Conservation (phyloP, 2,888 invertebrate species). For the Syrphus vitripennis region DNA sequence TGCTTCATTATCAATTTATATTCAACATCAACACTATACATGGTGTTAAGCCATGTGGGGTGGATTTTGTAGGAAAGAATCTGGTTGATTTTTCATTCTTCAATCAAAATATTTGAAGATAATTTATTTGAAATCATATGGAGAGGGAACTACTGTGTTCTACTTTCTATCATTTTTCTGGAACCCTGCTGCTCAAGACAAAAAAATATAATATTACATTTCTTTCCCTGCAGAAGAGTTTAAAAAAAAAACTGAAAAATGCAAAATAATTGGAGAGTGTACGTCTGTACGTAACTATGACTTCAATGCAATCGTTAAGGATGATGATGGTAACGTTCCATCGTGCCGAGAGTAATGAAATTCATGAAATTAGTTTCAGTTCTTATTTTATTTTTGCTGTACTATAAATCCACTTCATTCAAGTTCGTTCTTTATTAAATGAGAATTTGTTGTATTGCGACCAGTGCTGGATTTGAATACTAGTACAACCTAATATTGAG, state of each 20-base stretch:
- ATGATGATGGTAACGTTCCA: neutral
- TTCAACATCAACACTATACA: neutral
- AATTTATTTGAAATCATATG: neutral
- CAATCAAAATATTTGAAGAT: neutral
- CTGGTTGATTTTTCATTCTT: neutral
- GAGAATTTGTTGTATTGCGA: neutral
- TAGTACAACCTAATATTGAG: no score
- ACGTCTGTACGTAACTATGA: neutral
- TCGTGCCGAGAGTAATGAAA: neutral
- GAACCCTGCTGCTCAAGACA: neutral
- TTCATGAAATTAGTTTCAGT: slow-evolving; percentile 11
- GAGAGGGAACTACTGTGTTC: neutral
- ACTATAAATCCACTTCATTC: neutral
- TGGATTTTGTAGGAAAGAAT: neutral
- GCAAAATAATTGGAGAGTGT: neutral
- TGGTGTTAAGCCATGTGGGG: neutral
- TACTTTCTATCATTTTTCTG: neutral
- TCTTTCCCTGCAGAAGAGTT: neutral
- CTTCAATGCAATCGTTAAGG: neutral
- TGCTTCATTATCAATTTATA: slow-evolving; percentile 16
- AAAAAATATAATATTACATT: neutral
- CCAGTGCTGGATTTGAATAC: neutral
- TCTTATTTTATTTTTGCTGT: neutral
- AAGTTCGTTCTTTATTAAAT: neutral
- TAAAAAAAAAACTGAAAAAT: neutral